Base-by-base conservation (phyloP, 2,797 vertebrate species). In the Clarias platycephalus region DNA sequence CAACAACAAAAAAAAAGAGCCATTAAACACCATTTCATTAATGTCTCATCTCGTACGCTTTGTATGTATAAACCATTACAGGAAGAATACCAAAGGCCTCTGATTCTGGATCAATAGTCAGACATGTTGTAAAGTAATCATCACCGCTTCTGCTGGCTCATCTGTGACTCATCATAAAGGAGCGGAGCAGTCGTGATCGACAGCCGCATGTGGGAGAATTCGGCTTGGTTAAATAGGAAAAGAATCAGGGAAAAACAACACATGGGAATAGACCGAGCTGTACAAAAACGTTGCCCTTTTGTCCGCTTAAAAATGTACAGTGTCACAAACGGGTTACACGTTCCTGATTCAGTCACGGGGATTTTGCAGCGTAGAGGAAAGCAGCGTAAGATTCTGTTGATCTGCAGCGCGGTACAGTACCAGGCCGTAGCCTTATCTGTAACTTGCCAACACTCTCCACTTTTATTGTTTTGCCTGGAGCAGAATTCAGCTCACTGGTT, bases 371-470 rank as follows among this genome's bases (percentile, higher is more conserved):
- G 87, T 67, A 79, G 58, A 71, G 84, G 68, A 84, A 80, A 88
- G 85, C 82, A 80, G 72, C 22, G 40, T 37, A 70, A 60, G 82
- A 67, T 87, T 78, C 81, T 78, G 15, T 81, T 79, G 62, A 80
- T 80, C 68, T 76, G 63, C 58, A 49, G 28, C 24, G 72, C 53
- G 40, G 26, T 63, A 80, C 26, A 55, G 26, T 63, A 80, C 62
- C 67, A 91, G 24, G 64, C 87, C 83, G 88, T 87, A 89, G 78
- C 34, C 66, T 92, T 90, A 84, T 85, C 89, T 86, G 89, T 83
- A 89, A 91, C 91, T 90, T 4, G 84, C 88, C 88, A 87, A 26
- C 58, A 53, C 81, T 81, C 58, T 57, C 49, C 58, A 26, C 49
- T 78, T 49, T 78, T 84, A 88, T 91, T 91, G 87, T 91, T 91